phyloP scores from a whole-genome alignment of 37 sponge, comb jelly and placozoan genomes.

The Spongilla lacustris region DNA sequence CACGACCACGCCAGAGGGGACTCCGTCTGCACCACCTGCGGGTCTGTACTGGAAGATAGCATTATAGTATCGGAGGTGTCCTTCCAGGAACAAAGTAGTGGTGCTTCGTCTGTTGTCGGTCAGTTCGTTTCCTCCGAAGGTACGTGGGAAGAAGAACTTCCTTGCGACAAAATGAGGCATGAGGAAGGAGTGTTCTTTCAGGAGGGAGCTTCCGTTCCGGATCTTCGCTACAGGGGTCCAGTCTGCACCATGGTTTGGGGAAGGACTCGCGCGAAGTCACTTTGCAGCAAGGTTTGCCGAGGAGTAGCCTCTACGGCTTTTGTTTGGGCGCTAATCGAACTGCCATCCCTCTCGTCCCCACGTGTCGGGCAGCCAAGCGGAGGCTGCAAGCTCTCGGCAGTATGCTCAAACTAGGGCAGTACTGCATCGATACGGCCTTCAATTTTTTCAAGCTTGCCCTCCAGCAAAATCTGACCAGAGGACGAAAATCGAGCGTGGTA shows the following conservation, averaged over 20 bases:
- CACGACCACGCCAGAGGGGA: conserved; percentile 93
- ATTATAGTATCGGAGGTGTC: conserved; percentile 91
- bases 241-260: conserved; percentile 74
- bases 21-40: conserved; percentile 95
- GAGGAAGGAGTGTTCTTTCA: not conserved
- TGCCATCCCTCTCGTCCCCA: conserved; percentile 5
- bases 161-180: not conserved
- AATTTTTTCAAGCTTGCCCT: conserved; percentile 98
- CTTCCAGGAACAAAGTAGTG: conserved; percentile 86
- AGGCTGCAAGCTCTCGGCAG: conserved; percentile 79
- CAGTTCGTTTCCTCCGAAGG: conserved; percentile 94
- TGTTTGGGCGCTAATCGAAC: not conserved
- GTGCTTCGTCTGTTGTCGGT: conserved; percentile 85
- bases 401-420: conserved; percentile 87
- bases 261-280: conserved; percentile 84
- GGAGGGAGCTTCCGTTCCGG: not conserved
- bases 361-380: conserved; percentile 66
- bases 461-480: conserved; percentile 77
- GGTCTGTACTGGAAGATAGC: conserved; percentile 94
- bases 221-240: conserved; percentile 26
- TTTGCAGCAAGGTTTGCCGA: conserved; percentile 69
- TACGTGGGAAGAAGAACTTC: conserved; percentile 3
- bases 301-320: not conserved
- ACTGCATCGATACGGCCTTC: conserved; percentile 95
- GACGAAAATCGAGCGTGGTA: conserved; percentile 79